Evolutionary conservation across 2,888 invertebrate genomes (phyloP).

Genomic region (Drosophila atripex): DNA sequence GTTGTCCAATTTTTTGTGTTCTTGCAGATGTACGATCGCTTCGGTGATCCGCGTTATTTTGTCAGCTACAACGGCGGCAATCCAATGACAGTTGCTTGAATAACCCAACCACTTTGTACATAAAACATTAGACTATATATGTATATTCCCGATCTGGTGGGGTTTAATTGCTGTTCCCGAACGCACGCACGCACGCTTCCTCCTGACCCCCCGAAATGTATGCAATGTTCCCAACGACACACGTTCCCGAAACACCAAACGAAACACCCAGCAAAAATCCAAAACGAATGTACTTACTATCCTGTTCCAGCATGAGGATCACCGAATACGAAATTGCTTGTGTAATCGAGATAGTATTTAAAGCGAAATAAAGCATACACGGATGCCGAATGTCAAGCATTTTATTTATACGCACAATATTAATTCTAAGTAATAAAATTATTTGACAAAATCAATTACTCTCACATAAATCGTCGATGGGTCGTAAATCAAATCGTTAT

Average conservation of each 20-base stretch:
- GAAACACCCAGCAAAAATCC: constrained; percentile 1
- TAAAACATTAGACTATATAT: constrained; percentile 37
- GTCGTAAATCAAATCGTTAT: not conserved
- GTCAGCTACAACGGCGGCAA: constrained; percentile 80
- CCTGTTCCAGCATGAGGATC: constrained; percentile 4
- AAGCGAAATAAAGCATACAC: constrained; percentile 58
- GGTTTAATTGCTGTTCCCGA: constrained; percentile 20
- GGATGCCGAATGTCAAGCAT: constrained; percentile 67
- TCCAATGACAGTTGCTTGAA: constrained; percentile 82
- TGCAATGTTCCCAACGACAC: constrained; percentile 25
- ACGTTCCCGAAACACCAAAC: constrained; percentile 21
- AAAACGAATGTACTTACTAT: constrained; percentile 30
- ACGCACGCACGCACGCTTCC: constrained; percentile 6
- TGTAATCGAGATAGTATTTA: constrained; percentile 32
- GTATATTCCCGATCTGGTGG: constrained; percentile 16
- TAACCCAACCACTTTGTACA: constrained; percentile 47
- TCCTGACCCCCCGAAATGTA: constrained; percentile 29
- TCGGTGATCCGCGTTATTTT: constrained; percentile 83
- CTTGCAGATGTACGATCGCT: constrained; percentile 81
- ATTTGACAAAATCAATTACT: constrained; percentile 17
- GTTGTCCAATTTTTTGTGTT: constrained; percentile 34
- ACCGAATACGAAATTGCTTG: constrained; percentile 23
- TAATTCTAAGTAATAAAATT: constrained; percentile 36
- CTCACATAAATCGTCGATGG: constrained; percentile 4
- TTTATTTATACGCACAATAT: constrained; percentile 63